Base-by-base conservation (phyloP, 2,113 vertebrate species). In the Bucco capensis region DNA sequence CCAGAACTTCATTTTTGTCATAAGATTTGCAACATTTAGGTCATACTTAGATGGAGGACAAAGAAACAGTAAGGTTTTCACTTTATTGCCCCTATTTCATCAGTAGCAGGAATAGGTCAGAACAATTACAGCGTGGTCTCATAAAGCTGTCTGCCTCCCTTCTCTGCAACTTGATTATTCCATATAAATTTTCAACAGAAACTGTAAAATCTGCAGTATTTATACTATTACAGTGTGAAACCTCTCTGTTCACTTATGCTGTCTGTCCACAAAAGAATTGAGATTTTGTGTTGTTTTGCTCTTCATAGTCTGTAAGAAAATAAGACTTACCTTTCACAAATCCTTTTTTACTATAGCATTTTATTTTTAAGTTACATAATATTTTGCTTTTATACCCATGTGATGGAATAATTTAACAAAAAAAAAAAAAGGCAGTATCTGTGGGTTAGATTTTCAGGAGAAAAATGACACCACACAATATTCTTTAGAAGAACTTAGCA, bases 101-200 rank as follows among this genome's bases (percentile, higher is more conserved):
- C 76, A 66, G 61, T 51, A 86, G 38, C 35, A 83, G 85, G 81
- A 90, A 58, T 50, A 95, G 69, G 80, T 74, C 71, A 88, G 88
- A 80, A 77, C 69, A 83, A 91, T 92, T 88, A 85, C 85, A 81
- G 73, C 35, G 15, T 1, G 1, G 1, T 47, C 38, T 86, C 61
- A 62, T 91, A 91, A 91, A 92, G 42, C 56, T 89, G 77, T 82
- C 76, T 89, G 56, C 82, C 56, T 96, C 35, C 81, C 64, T 86
- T 80, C 30, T 61, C 76, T 50, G 61, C 47, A 60, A 64, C 44
- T 77, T 80, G 56, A 91, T 92, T 89, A 88, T 92, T 91, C 44
- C 64, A 44, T 86, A 64, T 67, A 87, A 88, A 79, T 93, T 94
- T 92, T 66, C 54, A 86, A 66, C 56, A 51, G 46, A 74, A 86